These are phyloP conservation scores for Lepidurus arcticus DNA, from an alignment of 1,140 invertebrate genomes.

Conservation along the genomic window DNA sequence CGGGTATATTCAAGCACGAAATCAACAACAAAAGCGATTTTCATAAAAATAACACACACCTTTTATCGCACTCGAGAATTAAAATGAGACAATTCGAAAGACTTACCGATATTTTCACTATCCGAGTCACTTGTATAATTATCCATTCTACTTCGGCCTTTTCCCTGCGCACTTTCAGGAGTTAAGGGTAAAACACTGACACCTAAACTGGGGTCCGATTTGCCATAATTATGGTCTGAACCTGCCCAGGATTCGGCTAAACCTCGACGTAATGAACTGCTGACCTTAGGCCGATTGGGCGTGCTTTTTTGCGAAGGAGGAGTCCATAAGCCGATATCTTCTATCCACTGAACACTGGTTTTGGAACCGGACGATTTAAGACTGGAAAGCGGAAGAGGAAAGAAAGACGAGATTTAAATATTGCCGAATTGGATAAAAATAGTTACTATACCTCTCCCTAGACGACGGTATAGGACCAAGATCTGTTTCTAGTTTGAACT, in stretches of 20 bases:
- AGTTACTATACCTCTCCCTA: neutral
- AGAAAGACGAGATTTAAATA: neutral
- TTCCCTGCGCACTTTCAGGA: neutral
- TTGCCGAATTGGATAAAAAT: neutral
- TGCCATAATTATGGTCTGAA: neutral
- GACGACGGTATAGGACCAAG: neutral
- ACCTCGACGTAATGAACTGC: neutral
- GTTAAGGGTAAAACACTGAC: neutral
- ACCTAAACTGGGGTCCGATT: neutral
- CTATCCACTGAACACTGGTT: neutral
- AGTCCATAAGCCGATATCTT: neutral
- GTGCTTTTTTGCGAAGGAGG: constrained; percentile 4
- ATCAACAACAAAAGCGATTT: no score
- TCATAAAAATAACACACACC: no score
- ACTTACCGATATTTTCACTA: constrained; percentile 3
- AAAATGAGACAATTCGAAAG: neutral
- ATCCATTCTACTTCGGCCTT: neutral
- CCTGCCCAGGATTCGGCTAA: neutral
- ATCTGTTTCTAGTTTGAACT: constrained; percentile 27
- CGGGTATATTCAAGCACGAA: no score
- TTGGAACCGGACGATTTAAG: neutral
- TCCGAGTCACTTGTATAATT: neutral
- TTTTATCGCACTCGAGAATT: no score
- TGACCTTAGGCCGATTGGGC: neutral
- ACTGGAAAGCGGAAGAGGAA: neutral